Base-by-base conservation (phyloP, 2,113 vertebrate genomes). In the Myodes glareolus region DNA sequence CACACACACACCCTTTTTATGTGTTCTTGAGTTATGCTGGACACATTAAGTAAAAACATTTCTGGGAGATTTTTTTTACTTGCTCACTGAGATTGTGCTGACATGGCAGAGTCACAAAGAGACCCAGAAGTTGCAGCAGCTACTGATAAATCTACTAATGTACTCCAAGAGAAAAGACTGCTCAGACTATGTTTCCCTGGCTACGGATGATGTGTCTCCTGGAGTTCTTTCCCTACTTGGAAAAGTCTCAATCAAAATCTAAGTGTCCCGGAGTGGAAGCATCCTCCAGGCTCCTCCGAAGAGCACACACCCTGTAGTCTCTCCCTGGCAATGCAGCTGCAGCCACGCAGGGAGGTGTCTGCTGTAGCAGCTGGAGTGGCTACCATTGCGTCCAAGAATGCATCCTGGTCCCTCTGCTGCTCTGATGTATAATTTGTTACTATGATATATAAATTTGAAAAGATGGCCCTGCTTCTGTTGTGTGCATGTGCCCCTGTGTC, bases 371-470 rank as follows among this genome's bases (percentile, higher is more conserved):
- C 97, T 80, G 87, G 92, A 88, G 90, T 78, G 95, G 80, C 95
- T 85, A 11, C 87, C 86, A 93, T 94, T 84, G n/a, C 42, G 78
- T 68, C 96, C 68, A 61, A 72, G 95, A 95, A 78, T 94, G 89
- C 78, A 76, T 86, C 95, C 94, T 95, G 95, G 96, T 96, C 92
- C 96, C 61, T 25, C 96, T 98, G 98, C 93, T 97, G 76, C 97
- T 88, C 17, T 86, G 97, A 97, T 63, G 82, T 97, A 80, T 97
- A 97, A 98, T 98, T 98, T 98, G 82, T 45, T 45, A 42, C 39
- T 27, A 45, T 31, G 96, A 97, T 96, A 98, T 98, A 94, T 98
- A 97, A 94, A 91, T 92, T 63, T 91, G 97, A 97, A 96, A 97
- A 68, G 97, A 67, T 97, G 97, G 97, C 97, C 97, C 94, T 97